Base-by-base conservation (phyloP, 2,113 vertebrate species). In the Herpailurus yagouaroundi region DNA sequence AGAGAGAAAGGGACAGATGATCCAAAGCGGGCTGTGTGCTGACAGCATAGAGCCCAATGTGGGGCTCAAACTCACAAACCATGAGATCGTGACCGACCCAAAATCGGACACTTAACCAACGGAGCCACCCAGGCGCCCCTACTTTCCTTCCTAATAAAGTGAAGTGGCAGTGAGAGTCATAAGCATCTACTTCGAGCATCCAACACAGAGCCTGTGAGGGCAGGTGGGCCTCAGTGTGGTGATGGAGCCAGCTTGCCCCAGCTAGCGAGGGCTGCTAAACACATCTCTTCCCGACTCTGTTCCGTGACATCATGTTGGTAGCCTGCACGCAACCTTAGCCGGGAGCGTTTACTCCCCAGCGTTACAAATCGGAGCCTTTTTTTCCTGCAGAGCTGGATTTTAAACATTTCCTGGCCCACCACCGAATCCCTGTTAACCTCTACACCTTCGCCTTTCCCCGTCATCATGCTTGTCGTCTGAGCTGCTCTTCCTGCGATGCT, bases 171-270 rank as follows among this genome's bases (percentile, higher is more conserved):
- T 50, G 76, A 64, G 60, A 36, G 48, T 1, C 0, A 13, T 31
- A 8, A 8, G 10, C 45, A 7, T 19, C 13, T 25, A 3, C 52
- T 23, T 31, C 11, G 1, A 48, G 60, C 4, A 6, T 3, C 57
- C 25, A 7, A 36, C 33, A 7, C 5, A 18, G 81, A 73, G 41
- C 48, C 25, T 31, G 8, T 55, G 29, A 33, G 73, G 8, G 41
- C 23, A 13, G n/a, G 15, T 4, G 1, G n/a, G 48, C 31, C 0
- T n/a, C 38, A 2, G 25, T 12, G 38, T 5, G 10, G 13, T 19
- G 23, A 60, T 19, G 2, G 71, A 66, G 6, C 11, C 29, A 3
- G 11, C 48, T 29, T 23, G 18, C 45, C 36, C 23, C 15, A 27
- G 63, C 76, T 27, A 38, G 41, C 1, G 0, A 81, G 57, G 63